Percentiles rank a stretch among this genome's conserved stretches.
These are phyloP conservation scores for Porites divaricata DNA, from an alignment of 92 coral and sea anemone species.

Conservation along the genomic window DNA sequence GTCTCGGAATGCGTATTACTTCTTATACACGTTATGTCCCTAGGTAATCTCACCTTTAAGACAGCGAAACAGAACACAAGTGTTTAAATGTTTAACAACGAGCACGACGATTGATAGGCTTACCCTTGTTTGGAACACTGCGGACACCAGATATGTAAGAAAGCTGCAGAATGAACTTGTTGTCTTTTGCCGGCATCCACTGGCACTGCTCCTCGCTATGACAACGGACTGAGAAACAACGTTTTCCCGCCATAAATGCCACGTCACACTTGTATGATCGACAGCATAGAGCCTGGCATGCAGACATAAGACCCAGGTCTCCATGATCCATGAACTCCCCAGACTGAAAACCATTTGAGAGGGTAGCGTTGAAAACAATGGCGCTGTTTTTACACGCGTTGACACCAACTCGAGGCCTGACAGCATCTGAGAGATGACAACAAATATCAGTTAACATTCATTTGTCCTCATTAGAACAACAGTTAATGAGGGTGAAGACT, in stretches of 20 bases:
- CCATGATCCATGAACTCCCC: conserved; percentile 82
- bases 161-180: conserved; percentile 68
- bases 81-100: too few species aligned
- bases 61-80: too few species aligned
- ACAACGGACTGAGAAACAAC: conserved; percentile 86
- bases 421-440: conserved; percentile 6
- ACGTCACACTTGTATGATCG: conserved; percentile 74
- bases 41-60: too few species aligned
- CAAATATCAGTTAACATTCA: too few species aligned
- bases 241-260: conserved; percentile 83
- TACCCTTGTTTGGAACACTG: conserved; percentile 41
- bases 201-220: conserved; percentile 68
- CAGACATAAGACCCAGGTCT: conserved; percentile 61
- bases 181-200: conserved; percentile 66
- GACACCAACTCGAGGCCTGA: not conserved
- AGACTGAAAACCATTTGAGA: conserved; percentile 69
- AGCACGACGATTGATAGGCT: not conserved
- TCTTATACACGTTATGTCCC: too few species aligned
- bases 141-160: conserved; percentile 69
- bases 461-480: too few species aligned
- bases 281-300: conserved; percentile 84
- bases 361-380: conserved; percentile 77
- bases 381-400: conserved; percentile 66
- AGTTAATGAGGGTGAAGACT: too few species aligned
- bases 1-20: too few species aligned